phyloP scores from a whole-genome alignment of 2,888 invertebrate species.

The Coelopa pilipes region DNA sequence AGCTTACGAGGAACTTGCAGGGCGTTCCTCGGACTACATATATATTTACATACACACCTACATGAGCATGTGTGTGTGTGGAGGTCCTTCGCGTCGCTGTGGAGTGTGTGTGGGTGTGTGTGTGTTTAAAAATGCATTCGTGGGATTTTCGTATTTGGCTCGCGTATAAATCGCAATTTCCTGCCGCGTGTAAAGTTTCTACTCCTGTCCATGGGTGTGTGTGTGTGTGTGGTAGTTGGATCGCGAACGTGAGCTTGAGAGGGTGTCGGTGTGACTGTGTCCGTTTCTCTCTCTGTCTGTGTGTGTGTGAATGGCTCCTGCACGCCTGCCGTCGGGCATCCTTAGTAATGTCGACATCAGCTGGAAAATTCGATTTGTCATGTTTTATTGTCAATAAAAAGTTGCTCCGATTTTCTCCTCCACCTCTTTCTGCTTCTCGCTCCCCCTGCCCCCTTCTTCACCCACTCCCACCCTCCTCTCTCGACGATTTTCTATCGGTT shows the following conservation, averaged over 20 bases:
- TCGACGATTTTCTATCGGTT: no score
- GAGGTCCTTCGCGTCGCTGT: no score
- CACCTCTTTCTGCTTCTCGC: no score
- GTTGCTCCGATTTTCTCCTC: background rate
- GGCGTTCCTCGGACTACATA: no score
- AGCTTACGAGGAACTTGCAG: conserved; percentile 31
- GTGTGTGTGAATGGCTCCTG: background rate
- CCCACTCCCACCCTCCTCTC: no score
- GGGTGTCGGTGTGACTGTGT: background rate
- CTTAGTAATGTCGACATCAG: conserved; percentile 38
- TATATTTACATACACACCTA: background rate
- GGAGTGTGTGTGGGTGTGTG: conserved; percentile 2
- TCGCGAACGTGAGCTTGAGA: no score
- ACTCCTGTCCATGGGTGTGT: background rate
- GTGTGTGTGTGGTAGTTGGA: background rate
- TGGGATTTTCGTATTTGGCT: conserved; percentile 31
- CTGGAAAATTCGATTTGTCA: conserved; percentile 46
- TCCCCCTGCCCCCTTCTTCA: no score
- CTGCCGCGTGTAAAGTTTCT: conserved; percentile 11
- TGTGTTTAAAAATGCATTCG: conserved; percentile 33
- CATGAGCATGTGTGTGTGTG: conserved; percentile 13
- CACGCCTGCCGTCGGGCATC: conserved; percentile 4
- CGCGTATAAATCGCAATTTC: conserved; percentile 32
- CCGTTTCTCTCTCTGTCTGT: background rate
- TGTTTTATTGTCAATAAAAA: conserved; percentile 46